Percentiles rank a stretch among this genome's conserved stretches.
phyloP scores from a whole-genome alignment of 1,140 invertebrate species.

The Scaptomyza graminum region DNA sequence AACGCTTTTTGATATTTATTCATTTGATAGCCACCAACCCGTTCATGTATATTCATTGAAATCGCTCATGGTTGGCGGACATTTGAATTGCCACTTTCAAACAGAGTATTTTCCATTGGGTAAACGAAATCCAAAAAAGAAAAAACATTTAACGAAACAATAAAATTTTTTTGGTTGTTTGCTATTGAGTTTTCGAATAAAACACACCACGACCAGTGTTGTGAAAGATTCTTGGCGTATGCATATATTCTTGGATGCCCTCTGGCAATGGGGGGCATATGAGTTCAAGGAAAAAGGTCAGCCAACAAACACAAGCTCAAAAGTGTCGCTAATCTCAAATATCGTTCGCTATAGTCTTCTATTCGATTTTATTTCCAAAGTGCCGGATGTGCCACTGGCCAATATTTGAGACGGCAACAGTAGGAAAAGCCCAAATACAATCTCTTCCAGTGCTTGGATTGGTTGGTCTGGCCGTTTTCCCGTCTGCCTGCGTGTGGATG shows the following conservation, averaged over 20 bases:
- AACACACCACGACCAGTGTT: background rate
- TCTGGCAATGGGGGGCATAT: background rate
- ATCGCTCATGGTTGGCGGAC: background rate
- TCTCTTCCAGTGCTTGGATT: conserved; percentile 45
- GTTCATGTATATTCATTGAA: background rate
- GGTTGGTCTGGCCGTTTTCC: conserved; percentile 13
- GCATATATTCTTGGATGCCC: background rate
- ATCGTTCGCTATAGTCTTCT: conserved; percentile 30
- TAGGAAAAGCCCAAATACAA: background rate
- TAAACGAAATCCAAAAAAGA: too few relatives aligned
- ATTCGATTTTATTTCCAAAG: background rate
- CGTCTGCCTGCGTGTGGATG: background rate
- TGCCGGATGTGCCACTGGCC: conserved; percentile 9
- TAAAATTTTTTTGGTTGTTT: background rate
- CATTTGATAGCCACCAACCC: background rate
- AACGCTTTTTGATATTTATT: background rate
- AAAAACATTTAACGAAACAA: background rate
- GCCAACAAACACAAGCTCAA: background rate
- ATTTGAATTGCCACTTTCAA: background rate
- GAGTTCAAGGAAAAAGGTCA: background rate
- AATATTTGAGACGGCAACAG: background rate
- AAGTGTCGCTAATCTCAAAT: conserved; percentile 50
- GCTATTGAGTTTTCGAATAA: background rate
- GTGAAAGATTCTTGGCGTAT: background rate
- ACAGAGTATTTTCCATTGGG: background rate